Evolutionary conservation across 1,140 invertebrate genomes (phyloP).

Genomic region (Phthorimaea operculella): DNA sequence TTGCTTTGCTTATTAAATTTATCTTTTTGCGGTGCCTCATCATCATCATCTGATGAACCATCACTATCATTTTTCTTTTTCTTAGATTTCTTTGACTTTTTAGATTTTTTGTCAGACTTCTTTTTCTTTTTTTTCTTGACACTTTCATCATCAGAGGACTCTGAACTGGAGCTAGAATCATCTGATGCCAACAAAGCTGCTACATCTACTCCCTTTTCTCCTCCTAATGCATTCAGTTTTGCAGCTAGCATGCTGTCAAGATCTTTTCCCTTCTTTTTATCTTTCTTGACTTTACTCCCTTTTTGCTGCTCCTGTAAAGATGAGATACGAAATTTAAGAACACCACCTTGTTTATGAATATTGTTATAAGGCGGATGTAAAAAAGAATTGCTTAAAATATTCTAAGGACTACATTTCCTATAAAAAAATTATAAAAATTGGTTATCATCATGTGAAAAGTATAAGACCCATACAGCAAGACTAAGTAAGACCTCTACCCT

Average conservation of each 20-base stretch:
- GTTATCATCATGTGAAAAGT: too few relatives aligned
- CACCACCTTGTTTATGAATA: neutral
- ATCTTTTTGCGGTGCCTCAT: neutral
- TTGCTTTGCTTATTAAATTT: neutral
- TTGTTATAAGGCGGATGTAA: slow-evolving; percentile 10
- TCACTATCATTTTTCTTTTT: slow-evolving; percentile 19
- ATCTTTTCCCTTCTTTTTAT: slow-evolving; percentile 64
- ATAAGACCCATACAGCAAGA: too few relatives aligned
- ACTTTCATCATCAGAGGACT: slow-evolving; percentile 63
- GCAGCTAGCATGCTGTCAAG: slow-evolving; percentile 68
- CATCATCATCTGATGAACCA: slow-evolving; percentile 11
- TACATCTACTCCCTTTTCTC: slow-evolving; percentile 48
- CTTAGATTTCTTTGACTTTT: slow-evolving; percentile 25
- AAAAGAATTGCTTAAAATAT: too few relatives aligned
- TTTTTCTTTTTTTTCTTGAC: slow-evolving; percentile 60
- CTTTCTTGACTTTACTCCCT: slow-evolving; percentile 67
- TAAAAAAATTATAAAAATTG: too few relatives aligned
- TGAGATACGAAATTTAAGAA: neutral
- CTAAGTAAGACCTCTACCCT: too few relatives aligned
- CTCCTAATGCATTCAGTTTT: slow-evolving; percentile 66
- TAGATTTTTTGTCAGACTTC: slow-evolving; percentile 28
- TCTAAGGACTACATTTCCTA: too few relatives aligned
- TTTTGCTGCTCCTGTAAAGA: slow-evolving; percentile 61
- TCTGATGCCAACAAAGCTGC: slow-evolving; percentile 49
- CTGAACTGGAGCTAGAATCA: slow-evolving; percentile 56